Evolutionary conservation across 1,140 invertebrate genomes (phyloP).

Genomic region (Listronotus bonariensis): DNA sequence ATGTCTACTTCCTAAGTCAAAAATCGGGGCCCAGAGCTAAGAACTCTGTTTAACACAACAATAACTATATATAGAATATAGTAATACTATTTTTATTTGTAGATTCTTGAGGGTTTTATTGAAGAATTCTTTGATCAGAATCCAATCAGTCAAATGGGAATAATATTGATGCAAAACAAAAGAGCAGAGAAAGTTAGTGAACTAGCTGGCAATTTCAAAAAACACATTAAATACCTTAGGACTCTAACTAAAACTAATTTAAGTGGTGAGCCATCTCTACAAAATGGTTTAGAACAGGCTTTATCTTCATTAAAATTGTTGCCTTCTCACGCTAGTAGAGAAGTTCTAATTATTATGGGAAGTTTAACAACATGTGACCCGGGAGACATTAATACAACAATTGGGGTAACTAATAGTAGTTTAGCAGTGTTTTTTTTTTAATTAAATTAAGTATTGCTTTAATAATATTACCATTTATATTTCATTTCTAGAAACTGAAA

Average conservation of each 20-base stretch:
- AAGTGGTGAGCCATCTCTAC: conserved; percentile 90
- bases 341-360: conserved; percentile 89
- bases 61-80: too few species aligned
- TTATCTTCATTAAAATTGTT: conserved; percentile 84
- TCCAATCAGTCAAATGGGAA: conserved; percentile 95
- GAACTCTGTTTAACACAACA: too few species aligned
- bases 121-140: conserved; percentile 99
- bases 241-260: conserved; percentile 65
- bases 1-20: too few species aligned
- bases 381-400: conserved; percentile 85
- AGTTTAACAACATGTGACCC: conserved; percentile 97
- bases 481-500: conserved; percentile 64
- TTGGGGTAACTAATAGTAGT: conserved; percentile 62
- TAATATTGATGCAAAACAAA: conserved; percentile 92
- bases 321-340: conserved; percentile 90
- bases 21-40: too few species aligned
- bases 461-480: not conserved
- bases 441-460: too few species aligned
- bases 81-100: conserved; percentile 35
- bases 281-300: conserved; percentile 92
- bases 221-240: conserved; percentile 74
- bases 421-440: not conserved
- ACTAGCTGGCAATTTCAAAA: conserved; percentile 82
- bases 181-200: conserved; percentile 91
- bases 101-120: conserved; percentile 92